Evolutionary conservation across 2,113 vertebrate species (phyloP), one percentile per base, ranked within the genome.

Genomic region (Agapornis roseicollis): DNA sequence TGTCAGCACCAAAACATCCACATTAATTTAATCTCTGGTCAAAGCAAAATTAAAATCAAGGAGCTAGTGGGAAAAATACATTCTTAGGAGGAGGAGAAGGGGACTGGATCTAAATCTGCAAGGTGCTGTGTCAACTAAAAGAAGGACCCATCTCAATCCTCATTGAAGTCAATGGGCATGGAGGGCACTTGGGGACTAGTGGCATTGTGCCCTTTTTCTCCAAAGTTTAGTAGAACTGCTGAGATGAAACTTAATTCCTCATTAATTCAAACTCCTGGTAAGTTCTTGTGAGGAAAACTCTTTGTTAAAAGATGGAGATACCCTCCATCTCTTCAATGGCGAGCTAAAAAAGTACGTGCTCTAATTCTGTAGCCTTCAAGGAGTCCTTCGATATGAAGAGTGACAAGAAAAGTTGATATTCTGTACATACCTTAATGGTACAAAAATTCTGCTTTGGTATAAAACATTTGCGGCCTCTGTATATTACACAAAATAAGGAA

Each of bases 1-100:
- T 96, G 96, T 95, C 91, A 94, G 94, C 68, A 96, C 80, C 72
- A 94, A 96, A 98, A 97, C 82, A 93, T 96, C 74, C 58, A 71
- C 85, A 53, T 90, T 96, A 92, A 96, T 97, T 97, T 97, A 31
- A 91, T 87, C 74, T 96, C 66, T 95, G 90, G 92, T 97, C 63
- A 90, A 94, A 94, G 88, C 25, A 89, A 91, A 96, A 53, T 93
- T 90, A 97, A 92, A 93, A 78, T 84, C 39, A 52, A 37, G 66
- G 1, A 9, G 52, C 9, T 85, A 65, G 66, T 50, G 35, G 50
- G 18, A 70, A 88, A 94, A 87, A 82, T 23, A 22, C 15, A 25
- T 87, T 63, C n/a, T 72, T 77, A 33, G 61, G 50, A 88, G 33
- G 33, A 90, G 35, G n/a, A 31, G 27, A 87, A 65, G 41, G 49